Percentiles rank a stretch among this genome's conserved stretches.
phyloP scores from a whole-genome alignment of 1,140 invertebrate species.

The Bradysia coprophila region DNA sequence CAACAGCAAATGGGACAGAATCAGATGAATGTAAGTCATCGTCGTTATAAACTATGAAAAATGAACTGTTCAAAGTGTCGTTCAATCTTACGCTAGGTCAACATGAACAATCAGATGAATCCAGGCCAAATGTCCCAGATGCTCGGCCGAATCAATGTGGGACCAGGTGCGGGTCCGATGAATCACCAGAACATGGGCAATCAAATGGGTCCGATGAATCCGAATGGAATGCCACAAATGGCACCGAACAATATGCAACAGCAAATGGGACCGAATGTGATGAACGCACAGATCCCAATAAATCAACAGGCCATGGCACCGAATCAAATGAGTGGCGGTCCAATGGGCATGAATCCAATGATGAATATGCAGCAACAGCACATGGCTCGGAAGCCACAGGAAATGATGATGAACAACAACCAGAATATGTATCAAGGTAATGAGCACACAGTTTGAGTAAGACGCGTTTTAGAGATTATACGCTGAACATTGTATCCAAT shows the following conservation, averaged over 20 bases:
- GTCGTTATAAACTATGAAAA: too few species aligned
- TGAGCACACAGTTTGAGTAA: too few species aligned
- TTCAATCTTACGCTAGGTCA: background rate
- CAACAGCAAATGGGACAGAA: background rate
- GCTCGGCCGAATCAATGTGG: background rate
- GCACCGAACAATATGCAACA: background rate
- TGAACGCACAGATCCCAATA: background rate
- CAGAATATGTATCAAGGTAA: background rate
- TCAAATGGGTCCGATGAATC: background rate
- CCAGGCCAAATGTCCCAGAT: background rate
- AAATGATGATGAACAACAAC: conserved; percentile 17
- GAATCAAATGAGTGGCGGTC: too few species aligned
- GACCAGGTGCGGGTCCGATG: background rate
- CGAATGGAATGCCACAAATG: background rate
- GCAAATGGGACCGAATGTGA: conserved; percentile 1
- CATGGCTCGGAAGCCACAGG: conserved; percentile 7
- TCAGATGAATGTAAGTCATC: conserved; percentile 1
- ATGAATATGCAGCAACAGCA: conserved; percentile 17
- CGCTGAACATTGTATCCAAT: conserved; percentile 7
- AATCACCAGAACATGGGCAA: background rate
- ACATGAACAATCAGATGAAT: conserved; percentile 1
- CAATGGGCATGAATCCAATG: too few species aligned
- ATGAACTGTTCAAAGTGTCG: too few species aligned
- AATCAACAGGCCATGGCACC: conserved; percentile 8
- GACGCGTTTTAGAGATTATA: too few species aligned